Evolutionary conservation across 1,140 invertebrate genomes (phyloP), one percentile per base, ranked within the genome.

Genomic region (Varroa destructor): DNA sequence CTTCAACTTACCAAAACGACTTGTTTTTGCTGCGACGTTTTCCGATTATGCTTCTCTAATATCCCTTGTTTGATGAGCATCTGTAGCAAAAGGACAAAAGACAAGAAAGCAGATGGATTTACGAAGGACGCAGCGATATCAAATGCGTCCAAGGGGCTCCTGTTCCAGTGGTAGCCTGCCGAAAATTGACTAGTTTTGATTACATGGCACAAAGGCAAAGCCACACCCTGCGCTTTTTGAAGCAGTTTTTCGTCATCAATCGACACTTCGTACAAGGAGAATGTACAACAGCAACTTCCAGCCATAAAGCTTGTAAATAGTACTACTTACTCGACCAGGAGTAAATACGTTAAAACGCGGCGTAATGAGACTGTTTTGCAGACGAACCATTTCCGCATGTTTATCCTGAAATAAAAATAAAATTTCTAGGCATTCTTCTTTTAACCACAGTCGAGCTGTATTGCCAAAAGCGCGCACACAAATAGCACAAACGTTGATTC

Each of bases 41-140:
- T 87, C 76, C 82, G 81, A 74, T 80, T 87, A 75, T 85, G 81
- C 81, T 86, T 89, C 79, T 78, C 83, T 72, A 86, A 82, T 81
- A 84, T 85, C 57, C 87, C 87, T 78, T 87, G 85, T 77, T 86
- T 87, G 5, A 89, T 77, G 73, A 89, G 82, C 73, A 82, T 80
- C 74, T 87, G 80, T 6, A 76, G 75, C 70, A 73, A 76, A 57
- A 73, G 61, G 70, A 73, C 25, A 73, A 54, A 73, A 51, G 72
- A 73, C 25, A 25, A 25, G 25, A 25, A 42, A 70, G 73, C 1
- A 75, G 56, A 40, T 75, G 71, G 57, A 12, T 71, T 64, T 58
- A 73, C 55, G 12, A 61, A 71, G 37, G 36, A 51, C 43, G 72
- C 25, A 25, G 25, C 25, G 25, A 25, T 25, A 25, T 25, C 25